Base-by-base conservation (phyloP, 2,797 vertebrate species). In the Furcifer pardalis region DNA sequence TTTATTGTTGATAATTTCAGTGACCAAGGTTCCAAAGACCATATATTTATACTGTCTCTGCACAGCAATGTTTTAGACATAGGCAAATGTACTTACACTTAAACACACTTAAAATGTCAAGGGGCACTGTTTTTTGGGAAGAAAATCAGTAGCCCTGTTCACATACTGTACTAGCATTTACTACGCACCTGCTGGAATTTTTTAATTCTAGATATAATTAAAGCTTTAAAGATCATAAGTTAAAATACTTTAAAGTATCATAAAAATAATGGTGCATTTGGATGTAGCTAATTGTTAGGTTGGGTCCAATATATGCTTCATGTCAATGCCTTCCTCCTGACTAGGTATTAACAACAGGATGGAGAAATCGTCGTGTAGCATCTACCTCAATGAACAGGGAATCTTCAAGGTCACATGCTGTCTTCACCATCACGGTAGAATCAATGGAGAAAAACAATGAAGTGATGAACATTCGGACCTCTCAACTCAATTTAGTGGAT, bases 351-450 rank as follows among this genome's bases (percentile, higher is more conserved):
- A 98, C 97, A 81, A 97, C 82, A 91, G 98, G 98, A 40, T 99
- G 98, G 98, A 96, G 97, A 86, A 99, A 99, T 92, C 97, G 98
- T 9, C 97, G 97, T 6, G 98, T 99, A 40, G 98, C 98, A 2
- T 98, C 98, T 0, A 99, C 98, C 7, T 99, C 98, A 1, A 99
- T 99, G 98, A 99, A 99, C 86, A 97, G 98, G 0, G 98, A 99
- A 82, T 99, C 98, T 0, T 99, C 98, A 0, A 96, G 98, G 79
- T 99, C 98, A 3, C 98, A 99, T 0, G 98, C 98, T 0, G 98
- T 99, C 80, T 99, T 99, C 91, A 98, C 97, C 40, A 97, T 99
- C 95, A 97, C 96, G 0, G 78, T 99, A 79, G 98, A 99, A 93
- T 99, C 98, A 37, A 98, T 99, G 95, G 97, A 99, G 93, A 97